Base-by-base conservation (phyloP, 2,113 vertebrate genomes). In the Morone chrysops region DNA sequence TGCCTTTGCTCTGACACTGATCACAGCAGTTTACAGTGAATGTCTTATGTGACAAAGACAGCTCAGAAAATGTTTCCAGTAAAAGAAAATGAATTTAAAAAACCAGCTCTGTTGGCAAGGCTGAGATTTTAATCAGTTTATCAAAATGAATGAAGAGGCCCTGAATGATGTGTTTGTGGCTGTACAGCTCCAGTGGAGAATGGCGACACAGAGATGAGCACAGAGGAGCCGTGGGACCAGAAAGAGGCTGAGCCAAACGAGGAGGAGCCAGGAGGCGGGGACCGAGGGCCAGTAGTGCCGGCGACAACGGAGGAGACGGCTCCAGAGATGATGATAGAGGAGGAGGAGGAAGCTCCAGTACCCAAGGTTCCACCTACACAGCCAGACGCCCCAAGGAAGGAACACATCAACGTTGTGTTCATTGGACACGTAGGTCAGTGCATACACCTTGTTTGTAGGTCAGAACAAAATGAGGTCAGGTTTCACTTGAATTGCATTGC, bases 361-460 rank as follows among this genome's bases (percentile, higher is more conserved):
- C 97, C 96, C 0, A 99, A 99, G 89, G 96, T 96, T 40, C 95
- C 96, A 54, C 94, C 96, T 8, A 90, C 95, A 10, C 96, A 96
- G 0, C 97, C 98, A 50, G 96, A 98, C 10, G 97, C 98, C 80
- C 98, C 98, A 5, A 99, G 96, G 80, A 99, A 99, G 88, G 98
- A 99, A 75, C 98, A 99, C 20, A 96, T 99, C 83, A 99, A 99
- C 45, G 98, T 99, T 31, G 98, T 99, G 48, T 99, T 99, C 94
- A 99, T 99, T 56, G 98, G 98, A 25, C 98, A 99, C 0, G 98
- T 99, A 87, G 98, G 98, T 99, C 80, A 95, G 98, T 96, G 65
- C 1, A 41, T 14, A 53, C 11, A 18, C 20, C 41, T 31, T 31
- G 31, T 31, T 31, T 25, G 43, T 13, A 47, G n/a, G 41, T 50